Evolutionary conservation across 2,113 vertebrate genomes (phyloP), one percentile per base, ranked within the genome.

Genomic region (Lophura nycthemera): DNA sequence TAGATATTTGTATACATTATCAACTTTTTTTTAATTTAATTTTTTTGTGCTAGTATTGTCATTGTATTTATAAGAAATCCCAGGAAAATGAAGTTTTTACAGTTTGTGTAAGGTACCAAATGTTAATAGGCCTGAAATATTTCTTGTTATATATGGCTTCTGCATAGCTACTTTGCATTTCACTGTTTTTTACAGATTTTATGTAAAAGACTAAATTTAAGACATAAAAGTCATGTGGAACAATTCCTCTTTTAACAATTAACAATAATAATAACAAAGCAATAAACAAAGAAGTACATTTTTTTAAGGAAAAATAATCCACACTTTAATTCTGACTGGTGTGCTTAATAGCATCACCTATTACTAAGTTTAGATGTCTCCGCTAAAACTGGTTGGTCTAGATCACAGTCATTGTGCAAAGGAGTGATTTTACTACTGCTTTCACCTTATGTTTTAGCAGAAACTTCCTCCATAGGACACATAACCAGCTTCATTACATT

Each of bases 181-280:
- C 87, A 92, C n/a, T 87, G 22, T 6, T 91, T 92, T 79, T 73
- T 15, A 34, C 40, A 72, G 81, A 56, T 92, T 94, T 94, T 89
- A 92, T 66, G 19, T 43, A 70, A 45, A 90, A 90, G 47, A 27
- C 71, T 94, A 84, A 93, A 89, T 87, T 92, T 75, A 59, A 92
- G 40, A 59, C 27, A 73, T 91, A 80, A 82, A 92, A 89, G 48
- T 80, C 56, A 90, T 82, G 32, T 1, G 78, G 93, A 94, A 59
- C 77, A 89, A 89, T 94, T 78, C 89, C 6, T 93, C 79, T 90
- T 83, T 77, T 69, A 85, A 76, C 20, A 75, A 19, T n/a, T n/a
- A n/a, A n/a, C n/a, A n/a, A n/a, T n/a, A n/a, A n/a, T n/a, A n/a
- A n/a, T n/a, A n/a, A n/a, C n/a, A n/a, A n/a, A n/a, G n/a, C n/a